Evolutionary conservation across 1,140 invertebrate species (phyloP), one percentile per base, ranked within the genome.

Genomic region (Drosophila biarmipes): DNA sequence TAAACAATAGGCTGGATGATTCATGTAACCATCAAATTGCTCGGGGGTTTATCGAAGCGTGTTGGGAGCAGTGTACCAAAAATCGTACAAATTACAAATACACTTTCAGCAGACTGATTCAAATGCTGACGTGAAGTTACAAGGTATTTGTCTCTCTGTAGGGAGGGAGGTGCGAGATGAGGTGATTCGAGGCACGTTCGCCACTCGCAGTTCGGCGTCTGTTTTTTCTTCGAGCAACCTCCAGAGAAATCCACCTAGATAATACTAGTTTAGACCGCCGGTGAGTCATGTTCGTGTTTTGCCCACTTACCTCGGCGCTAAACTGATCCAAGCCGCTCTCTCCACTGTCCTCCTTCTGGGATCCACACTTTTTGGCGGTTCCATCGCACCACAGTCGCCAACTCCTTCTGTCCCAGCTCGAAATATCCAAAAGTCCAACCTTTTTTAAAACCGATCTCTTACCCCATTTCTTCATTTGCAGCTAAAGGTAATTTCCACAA

Each of bases 211-310:
- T 31, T 46, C 48, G 21, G 37, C 35, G 51, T 77, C 48, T 38
- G 19, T 75, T 45, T 73, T 49, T 57, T 63, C 40, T 68, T 74
- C 56, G 35, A 78, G 62, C 48, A 79, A 79, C 55, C 52, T 75
- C 58, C 45, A 74, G 45, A 69, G 46, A 58, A 43, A 63, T 64
- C 37, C 56, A 74, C 48, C 58, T 51, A 80, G 66, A 49, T 81
- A 69, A 79, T 75, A 80, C 59, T 38, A 66, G 72, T 84, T 84
- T 76, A 52, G 49, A 56, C 61, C 42, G 72, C 53, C 56, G 76
- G 61, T 84, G 81, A 86, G 46, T 85, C 81, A 85, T 73, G 15
- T 11, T 52, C 31, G 53, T 56, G 48, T 34, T 74, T 86, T 73
- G 75, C 61, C 66, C 77, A 84, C 61, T 72, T 80, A 86, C 81